phyloP scores from a whole-genome alignment of 2,888 invertebrate species.

The Polyploca ridens region DNA sequence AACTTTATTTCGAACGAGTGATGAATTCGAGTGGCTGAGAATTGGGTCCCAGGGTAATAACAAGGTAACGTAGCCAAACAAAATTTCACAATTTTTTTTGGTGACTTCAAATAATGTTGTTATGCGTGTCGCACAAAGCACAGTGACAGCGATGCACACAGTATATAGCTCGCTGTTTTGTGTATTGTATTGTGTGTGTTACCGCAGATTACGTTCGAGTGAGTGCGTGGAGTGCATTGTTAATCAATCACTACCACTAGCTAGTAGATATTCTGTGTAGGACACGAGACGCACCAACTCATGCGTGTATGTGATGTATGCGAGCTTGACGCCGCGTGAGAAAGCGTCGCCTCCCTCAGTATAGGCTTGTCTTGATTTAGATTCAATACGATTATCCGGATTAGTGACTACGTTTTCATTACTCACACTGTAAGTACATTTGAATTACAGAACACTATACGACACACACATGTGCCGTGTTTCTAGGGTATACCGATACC shows the following conservation, averaged over 20 bases:
- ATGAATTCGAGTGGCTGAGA: too few species aligned
- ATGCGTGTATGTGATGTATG: background rate
- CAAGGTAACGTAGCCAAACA: too few species aligned
- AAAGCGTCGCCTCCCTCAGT: background rate
- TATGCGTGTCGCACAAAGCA: background rate
- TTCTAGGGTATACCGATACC: background rate
- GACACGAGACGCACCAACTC: background rate
- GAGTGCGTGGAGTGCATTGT: slow-evolving; percentile 6
- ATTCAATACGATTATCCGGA: slow-evolving; percentile 8
- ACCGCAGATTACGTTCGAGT: background rate
- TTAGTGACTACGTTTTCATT: background rate
- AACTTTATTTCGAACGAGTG: too few species aligned
- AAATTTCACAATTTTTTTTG: too few species aligned
- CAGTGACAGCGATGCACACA: background rate
- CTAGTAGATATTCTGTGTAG: background rate
- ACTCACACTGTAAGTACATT: background rate
- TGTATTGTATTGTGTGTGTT: too few species aligned
- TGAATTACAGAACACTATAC: background rate
- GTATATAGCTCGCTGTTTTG: background rate
- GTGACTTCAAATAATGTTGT: too few species aligned
- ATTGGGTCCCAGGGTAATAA: too few species aligned
- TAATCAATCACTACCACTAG: background rate
- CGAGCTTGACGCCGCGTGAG: background rate
- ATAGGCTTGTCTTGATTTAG: background rate
- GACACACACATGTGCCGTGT: background rate